phyloP scores from a whole-genome alignment of 2,888 invertebrate genomes.

The Athetis lepigone region DNA sequence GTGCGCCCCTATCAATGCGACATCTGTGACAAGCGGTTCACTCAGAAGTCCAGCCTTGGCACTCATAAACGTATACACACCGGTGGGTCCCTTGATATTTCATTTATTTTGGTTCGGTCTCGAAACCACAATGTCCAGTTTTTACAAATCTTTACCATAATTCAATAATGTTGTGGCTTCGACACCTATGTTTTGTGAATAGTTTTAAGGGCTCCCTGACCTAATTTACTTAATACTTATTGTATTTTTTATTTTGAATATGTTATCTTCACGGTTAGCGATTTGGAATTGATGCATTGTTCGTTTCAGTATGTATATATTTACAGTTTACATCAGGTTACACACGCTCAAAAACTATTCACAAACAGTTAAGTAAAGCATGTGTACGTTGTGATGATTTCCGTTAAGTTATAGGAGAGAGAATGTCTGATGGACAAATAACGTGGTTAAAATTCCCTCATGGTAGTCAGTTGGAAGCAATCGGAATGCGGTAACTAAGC shows the following conservation, averaged over 20 bases:
- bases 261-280: constrained; percentile 72
- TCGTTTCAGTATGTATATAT: constrained; percentile 51
- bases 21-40: constrained; percentile 95
- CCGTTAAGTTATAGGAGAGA: constrained; percentile 84
- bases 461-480: constrained; percentile 74
- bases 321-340: constrained; percentile 74
- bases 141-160: constrained; percentile 11
- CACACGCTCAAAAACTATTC: constrained; percentile 91
- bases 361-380: constrained; percentile 89
- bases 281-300: constrained; percentile 72
- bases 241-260: constrained; percentile 48
- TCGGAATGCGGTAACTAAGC: constrained; percentile 66
- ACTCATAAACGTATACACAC: constrained; percentile 95
- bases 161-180: constrained; percentile 80
- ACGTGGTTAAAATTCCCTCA: constrained; percentile 83
- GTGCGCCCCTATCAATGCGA: constrained; percentile 93
- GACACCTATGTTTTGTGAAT: constrained; percentile 89
- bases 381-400: constrained; percentile 89
- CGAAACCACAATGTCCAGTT: constrained; percentile 83
- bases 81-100: constrained; percentile 91
- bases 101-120: constrained; percentile 85
- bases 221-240: constrained; percentile 58
- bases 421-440: constrained; percentile 90
- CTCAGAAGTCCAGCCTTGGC: constrained; percentile 95
- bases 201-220: constrained; percentile 89